Conservation (phyloP, 2,797 vertebrate species). For the Mallotus villosus region DNA sequence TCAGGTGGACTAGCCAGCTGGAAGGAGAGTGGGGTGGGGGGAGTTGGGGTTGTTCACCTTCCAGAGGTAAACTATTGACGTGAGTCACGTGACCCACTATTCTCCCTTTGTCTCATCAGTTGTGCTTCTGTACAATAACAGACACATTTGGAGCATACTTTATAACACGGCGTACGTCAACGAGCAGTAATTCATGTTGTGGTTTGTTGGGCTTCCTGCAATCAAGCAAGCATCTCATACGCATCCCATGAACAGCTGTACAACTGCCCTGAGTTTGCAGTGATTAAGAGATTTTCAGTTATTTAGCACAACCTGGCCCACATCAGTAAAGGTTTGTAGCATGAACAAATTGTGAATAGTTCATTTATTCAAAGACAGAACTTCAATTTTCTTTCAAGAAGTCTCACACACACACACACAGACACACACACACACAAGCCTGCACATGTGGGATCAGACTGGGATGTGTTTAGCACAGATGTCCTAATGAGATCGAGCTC, state of each 20-base stretch:
- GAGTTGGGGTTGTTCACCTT: not conserved
- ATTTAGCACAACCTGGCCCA: not conserved
- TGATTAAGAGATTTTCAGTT: not conserved
- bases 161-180: not conserved
- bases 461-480: conserved; percentile 15
- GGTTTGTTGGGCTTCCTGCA: not conserved
- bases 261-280: not conserved
- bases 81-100: not conserved
- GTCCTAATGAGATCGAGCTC: conserved; percentile 22
- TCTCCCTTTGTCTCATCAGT: not conserved
- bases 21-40: not conserved
- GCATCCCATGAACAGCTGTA: no score
- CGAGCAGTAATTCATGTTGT: not conserved
- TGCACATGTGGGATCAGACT: not conserved
- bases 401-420: not conserved
- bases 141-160: not conserved
- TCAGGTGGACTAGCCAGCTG: conserved; percentile 28
- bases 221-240: not conserved
- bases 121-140: not conserved
- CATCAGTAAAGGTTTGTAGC: not conserved
- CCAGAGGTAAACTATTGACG: not conserved
- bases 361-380: not conserved
- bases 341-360: not conserved
- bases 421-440: not conserved
- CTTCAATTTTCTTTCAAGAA: not conserved